Base-by-base conservation (phyloP, 2,113 vertebrate species). In the Chrysemys picta region DNA sequence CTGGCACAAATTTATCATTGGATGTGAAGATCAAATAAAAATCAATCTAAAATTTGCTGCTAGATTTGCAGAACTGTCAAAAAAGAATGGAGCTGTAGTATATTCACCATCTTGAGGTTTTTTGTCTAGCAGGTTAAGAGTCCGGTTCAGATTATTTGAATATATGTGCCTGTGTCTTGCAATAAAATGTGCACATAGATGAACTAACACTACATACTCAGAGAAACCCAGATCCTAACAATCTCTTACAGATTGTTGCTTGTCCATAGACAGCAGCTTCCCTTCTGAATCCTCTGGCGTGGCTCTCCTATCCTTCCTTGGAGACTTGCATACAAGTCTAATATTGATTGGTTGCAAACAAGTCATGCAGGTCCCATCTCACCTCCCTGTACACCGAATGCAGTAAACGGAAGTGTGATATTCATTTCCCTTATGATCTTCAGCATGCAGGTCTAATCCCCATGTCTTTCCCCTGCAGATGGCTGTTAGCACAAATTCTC, bases 1-100 rank as follows among this genome's bases (percentile, higher is more conserved):
- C 96, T 95, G 96, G 96, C 96, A 96, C 90, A 96, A 95, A 92
- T 97, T 97, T 97, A 96, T 94, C 7, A 3, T 83, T 89, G 97
- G 93, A 98, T 88, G 94, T 98, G 92, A 95, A 50, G 95, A 97
- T 97, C 94, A 97, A 97, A 97, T 97, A 96, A 97, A 95, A 96
- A 96, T 93, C 95, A 96, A 50, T 89, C 90, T 90, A 97, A 94
- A 97, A 96, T 98, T 98, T 98, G 98, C 76, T 94, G 93, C 86
- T 89, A 87, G 89, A 96, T 72, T 96, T 87, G 52, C 72, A 95
- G 96, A 97, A 93, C 91, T 94, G 94, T 95, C 93, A 95, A 91
- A 94, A 91, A 90, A 87, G 84, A 90, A 89, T 85, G 92, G 93
- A 94, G 57, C 89, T 85, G 47, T 96, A 0, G 9, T 89, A 95